Conservation (phyloP, 2,797 vertebrate genomes). For the Darevskia nairensis region DNA sequence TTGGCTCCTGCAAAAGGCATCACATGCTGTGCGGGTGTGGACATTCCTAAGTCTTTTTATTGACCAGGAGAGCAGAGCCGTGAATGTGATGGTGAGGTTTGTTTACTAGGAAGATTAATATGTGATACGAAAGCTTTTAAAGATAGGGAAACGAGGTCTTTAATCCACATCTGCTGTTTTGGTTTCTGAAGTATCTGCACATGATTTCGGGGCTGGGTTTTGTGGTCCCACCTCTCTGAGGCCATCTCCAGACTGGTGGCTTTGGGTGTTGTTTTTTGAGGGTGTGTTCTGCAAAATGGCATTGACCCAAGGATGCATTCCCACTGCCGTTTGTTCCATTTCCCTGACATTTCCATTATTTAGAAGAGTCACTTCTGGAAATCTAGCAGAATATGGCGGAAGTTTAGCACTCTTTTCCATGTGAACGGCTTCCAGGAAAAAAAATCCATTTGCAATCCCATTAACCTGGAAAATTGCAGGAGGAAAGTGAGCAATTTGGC, state of each 20-base stretch:
- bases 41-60: background rate
- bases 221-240: background rate
- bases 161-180: background rate
- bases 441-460: no score
- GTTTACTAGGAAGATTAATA: background rate
- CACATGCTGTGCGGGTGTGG: background rate
- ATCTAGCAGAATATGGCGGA: no score
- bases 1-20: background rate
- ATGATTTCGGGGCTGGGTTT: background rate
- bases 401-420: no score
- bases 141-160: background rate
- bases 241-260: background rate
- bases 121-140: background rate
- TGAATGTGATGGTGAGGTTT: background rate
- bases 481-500: no score
- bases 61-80: background rate
- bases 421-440: fast-evolving
- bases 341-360: no score
- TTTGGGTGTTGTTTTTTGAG: no score
- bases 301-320: no score
- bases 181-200: background rate
- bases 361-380: no score
- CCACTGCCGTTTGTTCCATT: no score
- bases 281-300: no score
- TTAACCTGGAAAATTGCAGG: no score